phyloP scores from a whole-genome alignment of 2,888 invertebrate species.

The Eilema caniola region DNA sequence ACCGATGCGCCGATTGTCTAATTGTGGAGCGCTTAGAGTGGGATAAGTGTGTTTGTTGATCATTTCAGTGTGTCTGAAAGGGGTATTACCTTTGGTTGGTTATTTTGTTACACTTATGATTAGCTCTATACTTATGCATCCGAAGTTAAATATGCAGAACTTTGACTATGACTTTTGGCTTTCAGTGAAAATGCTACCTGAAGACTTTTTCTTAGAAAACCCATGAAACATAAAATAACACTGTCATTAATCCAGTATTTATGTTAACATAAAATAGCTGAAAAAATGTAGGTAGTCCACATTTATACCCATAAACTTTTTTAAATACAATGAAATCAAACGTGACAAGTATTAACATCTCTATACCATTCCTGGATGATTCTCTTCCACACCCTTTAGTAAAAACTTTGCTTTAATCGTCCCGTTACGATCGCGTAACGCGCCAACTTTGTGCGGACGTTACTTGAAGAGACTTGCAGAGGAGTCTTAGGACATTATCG shows the following conservation, averaged over 20 bases:
- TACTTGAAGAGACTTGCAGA: constrained; percentile 21
- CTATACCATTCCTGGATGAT: constrained; percentile 50
- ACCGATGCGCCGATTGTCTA: constrained; percentile 85
- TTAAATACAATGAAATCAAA: neutral
- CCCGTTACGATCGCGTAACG: constrained; percentile 79
- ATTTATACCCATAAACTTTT: no score
- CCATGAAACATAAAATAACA: no score
- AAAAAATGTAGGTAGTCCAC: no score
- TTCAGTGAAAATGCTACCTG: no score
- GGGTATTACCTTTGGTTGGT: no score
- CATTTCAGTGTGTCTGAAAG: constrained; percentile 49
- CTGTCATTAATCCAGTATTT: no score
- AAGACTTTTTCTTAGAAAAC: no score
- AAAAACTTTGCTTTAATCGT: constrained; percentile 83
- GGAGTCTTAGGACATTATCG: constrained; percentile 26
- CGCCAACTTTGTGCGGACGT: constrained; percentile 70
- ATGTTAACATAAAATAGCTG: no score
- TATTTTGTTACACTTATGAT: no score
- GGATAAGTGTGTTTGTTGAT: constrained; percentile 46
- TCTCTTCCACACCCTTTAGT: constrained; percentile 71
- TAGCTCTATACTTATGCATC: no score
- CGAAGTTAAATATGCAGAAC: no score
- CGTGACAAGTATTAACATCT: constrained; percentile 58
- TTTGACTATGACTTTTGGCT: no score
- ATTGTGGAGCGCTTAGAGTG: constrained; percentile 68